These are phyloP conservation scores for Chrysolina americana DNA, from an alignment of 2,888 invertebrate genomes.

Conservation along the genomic window DNA sequence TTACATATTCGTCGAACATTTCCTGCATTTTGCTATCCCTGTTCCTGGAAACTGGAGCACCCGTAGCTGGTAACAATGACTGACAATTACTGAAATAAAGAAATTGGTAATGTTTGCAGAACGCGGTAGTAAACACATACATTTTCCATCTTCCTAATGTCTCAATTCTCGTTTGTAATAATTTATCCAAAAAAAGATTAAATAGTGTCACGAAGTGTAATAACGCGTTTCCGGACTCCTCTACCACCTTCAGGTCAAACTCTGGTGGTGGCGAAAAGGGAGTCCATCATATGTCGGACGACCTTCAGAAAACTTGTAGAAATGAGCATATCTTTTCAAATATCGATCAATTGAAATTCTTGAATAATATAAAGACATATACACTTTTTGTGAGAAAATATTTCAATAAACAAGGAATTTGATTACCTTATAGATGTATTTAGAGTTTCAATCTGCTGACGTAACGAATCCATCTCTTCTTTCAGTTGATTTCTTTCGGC, in stretches of 20 bases:
- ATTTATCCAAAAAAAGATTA: no score
- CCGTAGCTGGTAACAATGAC: conserved; percentile 94
- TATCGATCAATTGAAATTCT: no score
- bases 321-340: no score
- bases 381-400: neutral
- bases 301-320: no score
- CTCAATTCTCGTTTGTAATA: no score
- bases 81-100: conserved; percentile 88
- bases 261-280: no score
- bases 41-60: conserved; percentile 93
- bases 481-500: conserved; percentile 88
- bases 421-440: conserved; percentile 89
- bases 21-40: conserved; percentile 92
- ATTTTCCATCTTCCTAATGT: no score
- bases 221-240: no score
- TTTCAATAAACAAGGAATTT: neutral
- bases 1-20: conserved; percentile 94
- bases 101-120: conserved; percentile 17
- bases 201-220: no score
- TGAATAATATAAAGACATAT: neutral
- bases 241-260: no score
- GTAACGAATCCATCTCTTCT: conserved; percentile 90
- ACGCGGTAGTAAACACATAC: no score
- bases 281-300: no score
- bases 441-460: conserved; percentile 90